Percentiles rank a stretch among this genome's conserved stretches.
phyloP scores from a whole-genome alignment of 1,140 invertebrate genomes.

The Hermetia illucens region DNA sequence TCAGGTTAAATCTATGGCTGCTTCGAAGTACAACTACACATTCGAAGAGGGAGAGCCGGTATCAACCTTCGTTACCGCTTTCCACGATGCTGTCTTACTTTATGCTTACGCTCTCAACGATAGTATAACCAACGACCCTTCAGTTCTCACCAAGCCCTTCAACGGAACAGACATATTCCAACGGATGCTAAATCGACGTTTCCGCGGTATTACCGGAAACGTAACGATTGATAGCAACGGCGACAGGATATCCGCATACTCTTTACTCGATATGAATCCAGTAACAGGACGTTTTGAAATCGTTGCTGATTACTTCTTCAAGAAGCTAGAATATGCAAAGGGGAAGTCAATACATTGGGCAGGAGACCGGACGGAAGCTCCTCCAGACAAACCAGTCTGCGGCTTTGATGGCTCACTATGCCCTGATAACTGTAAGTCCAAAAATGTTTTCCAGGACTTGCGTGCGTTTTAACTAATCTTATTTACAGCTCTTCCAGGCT shows the following conservation, averaged over 20 bases:
- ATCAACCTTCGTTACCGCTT: slow-evolving; percentile 80
- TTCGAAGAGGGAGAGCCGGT: slow-evolving; percentile 56
- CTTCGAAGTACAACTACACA: slow-evolving; percentile 65
- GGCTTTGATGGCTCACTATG: slow-evolving; percentile 88
- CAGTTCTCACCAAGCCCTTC: slow-evolving; percentile 36
- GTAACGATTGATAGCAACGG: slow-evolving; percentile 84
- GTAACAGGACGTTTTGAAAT: slow-evolving; percentile 64
- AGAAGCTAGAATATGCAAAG: slow-evolving; percentile 45
- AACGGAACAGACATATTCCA: slow-evolving; percentile 52
- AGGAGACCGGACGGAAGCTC: slow-evolving; percentile 53
- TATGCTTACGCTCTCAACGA: slow-evolving; percentile 85
- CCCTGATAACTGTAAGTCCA: slow-evolving; percentile 48
- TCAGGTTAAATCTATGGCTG: slow-evolving; percentile 65
- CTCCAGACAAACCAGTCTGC: slow-evolving; percentile 74
- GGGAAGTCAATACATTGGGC: slow-evolving; percentile 76
- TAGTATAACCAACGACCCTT: slow-evolving; percentile 51
- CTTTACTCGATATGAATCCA: slow-evolving; percentile 79
- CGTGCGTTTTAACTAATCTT: neutral
- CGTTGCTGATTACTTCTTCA: slow-evolving; percentile 26
- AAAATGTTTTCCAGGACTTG: neutral
- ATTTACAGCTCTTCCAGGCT: slow-evolving; percentile 60
- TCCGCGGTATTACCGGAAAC: slow-evolving; percentile 75
- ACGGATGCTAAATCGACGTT: slow-evolving; percentile 79
- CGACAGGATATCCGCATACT: slow-evolving; percentile 81
- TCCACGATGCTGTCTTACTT: slow-evolving; percentile 88